Evolutionary conservation across 2,113 vertebrate genomes (phyloP).

Genomic region (Microcebus ravelobensis): DNA sequence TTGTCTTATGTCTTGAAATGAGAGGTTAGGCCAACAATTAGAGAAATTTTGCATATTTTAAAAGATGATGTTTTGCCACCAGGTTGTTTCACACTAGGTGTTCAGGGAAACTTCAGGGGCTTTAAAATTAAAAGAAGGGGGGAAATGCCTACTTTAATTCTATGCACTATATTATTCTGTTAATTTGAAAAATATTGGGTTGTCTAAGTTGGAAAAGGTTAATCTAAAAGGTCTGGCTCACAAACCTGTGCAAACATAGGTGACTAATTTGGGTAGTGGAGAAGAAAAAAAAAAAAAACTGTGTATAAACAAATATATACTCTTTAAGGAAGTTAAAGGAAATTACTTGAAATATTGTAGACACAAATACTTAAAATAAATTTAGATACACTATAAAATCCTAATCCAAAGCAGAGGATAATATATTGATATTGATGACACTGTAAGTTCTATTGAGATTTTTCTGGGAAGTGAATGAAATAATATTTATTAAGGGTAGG

Average conservation of each 20-base stretch:
- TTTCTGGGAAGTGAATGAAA: neutral
- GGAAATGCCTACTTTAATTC: neutral
- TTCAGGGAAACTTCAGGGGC: neutral
- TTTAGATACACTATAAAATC: neutral
- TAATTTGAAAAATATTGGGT: conserved; percentile 34
- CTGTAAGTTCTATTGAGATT: neutral
- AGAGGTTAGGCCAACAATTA: neutral
- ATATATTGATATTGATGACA: neutral
- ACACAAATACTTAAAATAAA: neutral
- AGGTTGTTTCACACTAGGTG: neutral
- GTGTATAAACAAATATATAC: neutral
- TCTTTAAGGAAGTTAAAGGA: neutral
- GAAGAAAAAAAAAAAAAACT: neutral
- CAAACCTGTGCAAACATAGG: neutral
- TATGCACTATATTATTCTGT: neutral
- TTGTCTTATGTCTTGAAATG: conserved; percentile 45
- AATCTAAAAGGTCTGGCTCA: neutral
- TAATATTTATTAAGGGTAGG: neutral
- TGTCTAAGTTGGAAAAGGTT: neutral
- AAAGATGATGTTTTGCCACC: neutral
- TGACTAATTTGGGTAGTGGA: neutral
- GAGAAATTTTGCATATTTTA: conserved; percentile 28
- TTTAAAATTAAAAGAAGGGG: neutral
- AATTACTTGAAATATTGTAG: neutral
- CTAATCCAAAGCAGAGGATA: neutral